These are phyloP conservation scores for Sylvilagus bachmani DNA, from an alignment of 2,113 vertebrate species.

Conservation along the genomic window DNA sequence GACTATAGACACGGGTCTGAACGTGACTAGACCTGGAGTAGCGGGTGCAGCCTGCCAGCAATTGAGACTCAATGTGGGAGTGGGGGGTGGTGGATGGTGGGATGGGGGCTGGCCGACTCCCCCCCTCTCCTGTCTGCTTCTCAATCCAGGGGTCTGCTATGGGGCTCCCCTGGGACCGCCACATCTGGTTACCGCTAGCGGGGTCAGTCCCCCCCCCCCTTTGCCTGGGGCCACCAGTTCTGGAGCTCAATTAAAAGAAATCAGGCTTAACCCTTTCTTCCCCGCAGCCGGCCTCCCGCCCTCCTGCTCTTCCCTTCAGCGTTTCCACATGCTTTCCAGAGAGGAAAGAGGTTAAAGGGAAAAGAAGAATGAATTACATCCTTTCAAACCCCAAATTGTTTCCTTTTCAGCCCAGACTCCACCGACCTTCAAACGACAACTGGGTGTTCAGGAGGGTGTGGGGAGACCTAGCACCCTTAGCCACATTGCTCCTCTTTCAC, in stretches of 20 bases:
- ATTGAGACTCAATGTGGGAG: conserved; percentile 80
- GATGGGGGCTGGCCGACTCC: conserved; percentile 69
- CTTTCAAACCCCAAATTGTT: conserved; percentile 87
- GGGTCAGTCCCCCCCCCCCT: conserved; percentile 95
- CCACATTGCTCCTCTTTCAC: neutral
- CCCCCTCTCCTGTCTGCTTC: conserved; percentile 85
- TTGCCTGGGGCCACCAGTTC: conserved; percentile 96
- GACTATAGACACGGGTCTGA: conserved; percentile 88
- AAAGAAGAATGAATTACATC: conserved; percentile 87
- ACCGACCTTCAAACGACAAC: conserved; percentile 80
- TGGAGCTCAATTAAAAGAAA: conserved; percentile 97
- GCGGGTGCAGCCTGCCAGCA: conserved; percentile 81
- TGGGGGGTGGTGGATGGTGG: conserved; percentile 79
- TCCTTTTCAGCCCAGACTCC: conserved; percentile 86
- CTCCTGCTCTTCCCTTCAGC: conserved; percentile 42
- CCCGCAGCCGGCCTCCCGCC: conserved; percentile 61
- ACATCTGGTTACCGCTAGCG: conserved; percentile 99
- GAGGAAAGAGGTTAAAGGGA: conserved; percentile 86
- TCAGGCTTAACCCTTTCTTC: conserved; percentile 96
- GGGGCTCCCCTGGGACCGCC: conserved; percentile 93
- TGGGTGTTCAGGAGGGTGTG: conserved; percentile 71
- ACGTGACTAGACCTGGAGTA: conserved; percentile 89
- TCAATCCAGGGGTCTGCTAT: conserved; percentile 88
- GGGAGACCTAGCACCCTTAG: conserved; percentile 38
- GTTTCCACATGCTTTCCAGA: conserved; percentile 82